Conservation (phyloP, 2,888 invertebrate genomes). For the Bibio marci region DNA sequence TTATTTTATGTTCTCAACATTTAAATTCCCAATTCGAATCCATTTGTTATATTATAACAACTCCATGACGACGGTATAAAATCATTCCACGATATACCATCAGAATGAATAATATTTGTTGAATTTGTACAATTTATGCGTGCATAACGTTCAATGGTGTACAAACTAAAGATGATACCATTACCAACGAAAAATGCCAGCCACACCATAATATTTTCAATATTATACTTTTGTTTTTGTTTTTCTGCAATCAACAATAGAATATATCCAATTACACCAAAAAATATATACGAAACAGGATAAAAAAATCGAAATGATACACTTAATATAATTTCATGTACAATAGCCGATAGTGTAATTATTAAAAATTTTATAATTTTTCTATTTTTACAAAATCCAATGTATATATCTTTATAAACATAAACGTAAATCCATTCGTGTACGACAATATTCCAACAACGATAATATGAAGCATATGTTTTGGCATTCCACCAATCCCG, state of each 20-base stretch:
- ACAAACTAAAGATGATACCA: conserved; percentile 44
- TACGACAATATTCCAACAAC: conserved; percentile 92
- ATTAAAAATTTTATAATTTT: conserved; percentile 41
- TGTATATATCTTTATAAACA: conserved; percentile 57
- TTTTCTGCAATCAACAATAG: conserved; percentile 36
- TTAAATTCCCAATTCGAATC: no score
- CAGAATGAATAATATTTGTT: no score
- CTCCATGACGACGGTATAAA: no score
- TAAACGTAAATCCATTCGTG: conserved; percentile 89
- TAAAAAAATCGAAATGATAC: conserved; percentile 72
- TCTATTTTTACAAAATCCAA: conserved; percentile 30
- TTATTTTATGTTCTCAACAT: no score
- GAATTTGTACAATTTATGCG: conserved; percentile 17
- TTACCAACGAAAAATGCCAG: conserved; percentile 59
- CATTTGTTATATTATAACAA: no score
- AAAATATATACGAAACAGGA: conserved; percentile 65
- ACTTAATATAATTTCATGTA: conserved; percentile 75
- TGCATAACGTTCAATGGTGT: conserved; percentile 53
- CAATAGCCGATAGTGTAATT: conserved; percentile 64
- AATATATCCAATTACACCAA: conserved; percentile 48
- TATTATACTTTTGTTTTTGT: no score
- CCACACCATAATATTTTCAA: conserved; percentile 76
- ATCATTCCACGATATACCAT: no score
- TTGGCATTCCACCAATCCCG: conserved; percentile 90
- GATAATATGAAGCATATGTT: conserved; percentile 65